Base-by-base conservation (phyloP, 2,888 invertebrate species). In the Pterostichus niger region DNA sequence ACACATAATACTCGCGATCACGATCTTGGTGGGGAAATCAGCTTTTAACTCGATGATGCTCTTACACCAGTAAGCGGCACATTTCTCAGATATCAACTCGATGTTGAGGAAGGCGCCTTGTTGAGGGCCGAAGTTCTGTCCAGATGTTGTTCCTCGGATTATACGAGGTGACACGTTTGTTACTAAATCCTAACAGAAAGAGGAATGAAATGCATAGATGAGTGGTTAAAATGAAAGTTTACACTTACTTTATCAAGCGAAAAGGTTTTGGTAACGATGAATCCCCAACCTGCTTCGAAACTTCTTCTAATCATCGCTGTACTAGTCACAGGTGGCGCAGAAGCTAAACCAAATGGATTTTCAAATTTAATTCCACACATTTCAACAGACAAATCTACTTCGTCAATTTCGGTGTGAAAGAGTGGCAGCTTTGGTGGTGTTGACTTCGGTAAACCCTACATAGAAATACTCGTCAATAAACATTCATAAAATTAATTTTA, bases 91-190 rank as follows among this genome's bases (percentile, higher is more conserved):
- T 88, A 99, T 99, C 13, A 99, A 91, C 90, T 99, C 99, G 86
- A 99, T 99, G 89, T 99, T 99, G 24, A 99, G 92, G 91, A 99
- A 99, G 2, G 98, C 95, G 7, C 97, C 95, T 90, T 98, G 98
- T n/a, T 98, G 98, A 0, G 99, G 99, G 0, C 99, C 99, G 89
- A 93, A 99, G 87, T 93, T 93, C 87, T 98, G 95, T 0, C 99
- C 97, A 0, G 98, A 96, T 0, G 99, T 98, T 0, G 95, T 95
- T 10, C 99, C 99, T 80, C 98, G 93, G 0, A 99, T 95, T 86
- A 99, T 99, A 83, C 99, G 94, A 0, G 99, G 99, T 0, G 99
- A 99, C 0, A 99, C 97, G 89, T 99, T 99, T 0, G 98, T 98
- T 5, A 99, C 98, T 83, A 96, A 89, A 89, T 99, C 98, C 96